phyloP scores from a whole-genome alignment of 2,113 vertebrate genomes.

The Pholis gunnellus region DNA sequence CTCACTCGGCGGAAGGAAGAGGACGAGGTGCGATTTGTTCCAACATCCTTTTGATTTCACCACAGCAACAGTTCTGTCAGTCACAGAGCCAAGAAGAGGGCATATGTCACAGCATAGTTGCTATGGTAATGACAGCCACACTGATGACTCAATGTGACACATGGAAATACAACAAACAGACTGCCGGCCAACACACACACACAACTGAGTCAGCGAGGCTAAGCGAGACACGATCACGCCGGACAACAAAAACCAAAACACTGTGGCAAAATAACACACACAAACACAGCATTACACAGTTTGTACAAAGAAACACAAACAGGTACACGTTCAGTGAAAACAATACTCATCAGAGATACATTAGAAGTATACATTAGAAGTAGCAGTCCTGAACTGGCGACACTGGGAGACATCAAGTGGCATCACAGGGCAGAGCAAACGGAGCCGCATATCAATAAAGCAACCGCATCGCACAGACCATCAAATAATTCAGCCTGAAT shows the following conservation, averaged over 20 bases:
- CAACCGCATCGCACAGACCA: conserved; percentile 1
- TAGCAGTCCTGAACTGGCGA: background rate
- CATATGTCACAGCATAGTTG: conserved; percentile 69
- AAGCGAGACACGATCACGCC: conserved; percentile 33
- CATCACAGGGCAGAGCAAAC: conserved; percentile 13
- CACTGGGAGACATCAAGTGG: conserved; percentile 26
- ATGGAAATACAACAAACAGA: conserved; percentile 69
- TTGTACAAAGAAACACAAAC: background rate
- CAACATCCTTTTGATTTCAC: conserved; percentile 70
- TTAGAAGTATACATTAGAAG: background rate
- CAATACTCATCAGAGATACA: background rate
- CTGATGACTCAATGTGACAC: conserved; percentile 73
- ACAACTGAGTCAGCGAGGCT: conserved; percentile 46
- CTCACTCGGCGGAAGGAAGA: conserved; percentile 62
- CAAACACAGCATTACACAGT: conserved; percentile 9
- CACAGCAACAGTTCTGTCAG: conserved; percentile 62
- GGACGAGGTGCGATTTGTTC: conserved; percentile 69
- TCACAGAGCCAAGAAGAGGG: conserved; percentile 59
- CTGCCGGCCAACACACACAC: conserved; percentile 32
- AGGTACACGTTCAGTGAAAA: background rate
- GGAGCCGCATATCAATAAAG: background rate
- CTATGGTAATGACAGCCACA: conserved; percentile 61
- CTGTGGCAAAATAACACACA: conserved; percentile 9
- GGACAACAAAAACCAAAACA: conserved; percentile 54
- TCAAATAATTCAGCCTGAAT: conserved; percentile 22